Conservation (phyloP, 2,888 invertebrate genomes). For the Diarsia dahlii region DNA sequence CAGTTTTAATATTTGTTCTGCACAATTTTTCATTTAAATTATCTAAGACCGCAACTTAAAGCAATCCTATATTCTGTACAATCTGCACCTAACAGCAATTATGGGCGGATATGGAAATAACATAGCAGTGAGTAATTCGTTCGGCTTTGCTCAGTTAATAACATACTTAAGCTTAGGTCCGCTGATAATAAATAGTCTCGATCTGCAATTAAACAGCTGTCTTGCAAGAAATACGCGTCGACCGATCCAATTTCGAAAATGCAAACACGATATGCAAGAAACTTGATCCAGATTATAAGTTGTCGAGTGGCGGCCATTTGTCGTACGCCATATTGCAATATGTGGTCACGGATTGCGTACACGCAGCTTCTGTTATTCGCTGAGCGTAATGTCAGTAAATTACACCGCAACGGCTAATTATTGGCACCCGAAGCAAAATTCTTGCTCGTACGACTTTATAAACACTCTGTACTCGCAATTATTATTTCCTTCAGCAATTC, state of each 20-base stretch:
- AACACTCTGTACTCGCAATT: slow-evolving; percentile 68
- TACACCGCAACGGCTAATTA: slow-evolving; percentile 82
- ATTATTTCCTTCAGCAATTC: slow-evolving; percentile 63
- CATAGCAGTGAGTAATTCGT: slow-evolving; percentile 51
- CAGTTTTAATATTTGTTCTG: too few species aligned
- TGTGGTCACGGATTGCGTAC: slow-evolving; percentile 79
- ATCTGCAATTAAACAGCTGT: slow-evolving; percentile 75
- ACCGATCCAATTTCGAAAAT: slow-evolving; percentile 78
- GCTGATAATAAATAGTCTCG: slow-evolving; percentile 68
- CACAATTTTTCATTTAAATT: background rate
- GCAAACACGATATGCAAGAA: slow-evolving; percentile 83
- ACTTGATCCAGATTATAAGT: slow-evolving; percentile 84
- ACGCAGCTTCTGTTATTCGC: slow-evolving; percentile 87
- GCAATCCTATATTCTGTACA: background rate
- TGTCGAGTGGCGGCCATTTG: slow-evolving; percentile 80
- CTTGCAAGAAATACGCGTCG: slow-evolving; percentile 70
- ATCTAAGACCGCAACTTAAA: slow-evolving; percentile 3
- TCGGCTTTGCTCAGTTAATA: slow-evolving; percentile 58
- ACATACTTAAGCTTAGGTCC: slow-evolving; percentile 64
- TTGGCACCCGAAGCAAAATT: slow-evolving; percentile 74
- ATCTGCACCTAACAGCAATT: slow-evolving; percentile 37
- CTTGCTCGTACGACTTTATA: slow-evolving; percentile 67
- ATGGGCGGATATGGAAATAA: slow-evolving; percentile 61
- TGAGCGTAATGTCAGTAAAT: slow-evolving; percentile 85
- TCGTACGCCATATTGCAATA: slow-evolving; percentile 81